Evolutionary conservation across 2,888 invertebrate species (phyloP).

Genomic region (Pollenia angustigena): DNA sequence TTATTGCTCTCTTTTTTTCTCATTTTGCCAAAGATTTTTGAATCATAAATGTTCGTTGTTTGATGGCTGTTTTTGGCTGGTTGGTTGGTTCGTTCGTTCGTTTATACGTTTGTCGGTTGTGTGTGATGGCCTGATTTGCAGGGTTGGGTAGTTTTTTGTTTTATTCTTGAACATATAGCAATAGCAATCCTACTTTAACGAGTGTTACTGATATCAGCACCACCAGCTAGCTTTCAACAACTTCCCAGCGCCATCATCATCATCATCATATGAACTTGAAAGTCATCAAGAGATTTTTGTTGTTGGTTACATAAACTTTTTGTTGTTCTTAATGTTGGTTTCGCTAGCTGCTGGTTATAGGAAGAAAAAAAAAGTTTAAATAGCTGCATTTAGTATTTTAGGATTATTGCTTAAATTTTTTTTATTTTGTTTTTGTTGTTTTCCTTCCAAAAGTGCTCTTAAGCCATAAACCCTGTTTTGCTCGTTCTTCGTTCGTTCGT

Average conservation of each 20-base stretch:
- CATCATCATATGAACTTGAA: conserved; percentile 56
- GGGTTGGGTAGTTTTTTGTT: conserved; percentile 25
- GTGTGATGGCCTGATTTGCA: conserved; percentile 47
- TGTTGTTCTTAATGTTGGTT: conserved; percentile 12
- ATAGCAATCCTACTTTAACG: background rate
- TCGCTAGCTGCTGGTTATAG: background rate
- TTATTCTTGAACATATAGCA: background rate
- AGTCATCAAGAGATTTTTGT: conserved; percentile 46
- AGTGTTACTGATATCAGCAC: conserved; percentile 34
- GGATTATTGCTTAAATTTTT: conserved; percentile 60
- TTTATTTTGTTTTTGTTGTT: background rate
- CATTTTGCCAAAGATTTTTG: conserved; percentile 45
- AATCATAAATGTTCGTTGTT: conserved; percentile 47
- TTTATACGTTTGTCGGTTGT: background rate
- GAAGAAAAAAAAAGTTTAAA: conserved; percentile 27
- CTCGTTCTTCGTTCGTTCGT: background rate
- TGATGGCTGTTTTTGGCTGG: conserved; percentile 41
- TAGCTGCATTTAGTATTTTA: conserved; percentile 50
- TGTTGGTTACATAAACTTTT: conserved; percentile 34
- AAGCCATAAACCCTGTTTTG: conserved; percentile 31
- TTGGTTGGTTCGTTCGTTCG: background rate
- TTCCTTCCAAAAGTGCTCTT: conserved; percentile 6
- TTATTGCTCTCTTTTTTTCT: conserved; percentile 44
- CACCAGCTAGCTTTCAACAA: background rate
- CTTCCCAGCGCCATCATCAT: conserved; percentile 9